phyloP scores from a whole-genome alignment of 2,888 invertebrate genomes.

The Chesias legatella region DNA sequence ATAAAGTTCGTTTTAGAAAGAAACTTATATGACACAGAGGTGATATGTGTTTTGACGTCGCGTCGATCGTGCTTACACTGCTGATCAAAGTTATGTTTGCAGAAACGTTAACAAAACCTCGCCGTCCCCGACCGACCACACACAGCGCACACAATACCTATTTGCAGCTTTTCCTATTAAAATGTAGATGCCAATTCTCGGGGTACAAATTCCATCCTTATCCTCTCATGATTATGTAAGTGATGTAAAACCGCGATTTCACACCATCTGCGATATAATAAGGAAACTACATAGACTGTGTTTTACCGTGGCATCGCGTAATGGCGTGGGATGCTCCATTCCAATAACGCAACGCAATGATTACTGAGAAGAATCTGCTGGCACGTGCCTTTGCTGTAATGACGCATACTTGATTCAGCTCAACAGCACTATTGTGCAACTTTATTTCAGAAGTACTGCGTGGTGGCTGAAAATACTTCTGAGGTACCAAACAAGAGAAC shows the following conservation, averaged over 20 bases:
- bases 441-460: neutral
- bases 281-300: constrained; percentile 39
- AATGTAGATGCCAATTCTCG: constrained; percentile 13
- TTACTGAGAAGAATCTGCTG: constrained; percentile 19
- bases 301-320: constrained; percentile 43
- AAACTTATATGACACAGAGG: too few relatives aligned
- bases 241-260: constrained; percentile 34
- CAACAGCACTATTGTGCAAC: neutral
- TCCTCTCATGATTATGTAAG: constrained; percentile 8
- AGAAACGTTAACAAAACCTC: constrained; percentile 5
- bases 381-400: constrained; percentile 23
- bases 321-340: constrained; percentile 39
- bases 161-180: constrained; percentile 16
- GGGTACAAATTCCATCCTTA: constrained; percentile 2
- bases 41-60: too few relatives aligned
- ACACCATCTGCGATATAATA: constrained; percentile 41
- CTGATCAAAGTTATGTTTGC: neutral
- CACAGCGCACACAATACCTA: constrained; percentile 18
- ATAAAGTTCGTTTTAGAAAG: neutral
- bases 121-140: constrained; percentile 7
- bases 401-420: neutral
- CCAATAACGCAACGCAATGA: constrained; percentile 25
- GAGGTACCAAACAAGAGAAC: too few relatives aligned
- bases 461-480: neutral
- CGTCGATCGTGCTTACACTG: neutral